A percentile compares a stretch with the other conserved stretches of the same genome.
These are phyloP conservation scores for Schmidtea mediterranea DNA, from an alignment of 1,140 invertebrate genomes.

Conservation along the genomic window DNA sequence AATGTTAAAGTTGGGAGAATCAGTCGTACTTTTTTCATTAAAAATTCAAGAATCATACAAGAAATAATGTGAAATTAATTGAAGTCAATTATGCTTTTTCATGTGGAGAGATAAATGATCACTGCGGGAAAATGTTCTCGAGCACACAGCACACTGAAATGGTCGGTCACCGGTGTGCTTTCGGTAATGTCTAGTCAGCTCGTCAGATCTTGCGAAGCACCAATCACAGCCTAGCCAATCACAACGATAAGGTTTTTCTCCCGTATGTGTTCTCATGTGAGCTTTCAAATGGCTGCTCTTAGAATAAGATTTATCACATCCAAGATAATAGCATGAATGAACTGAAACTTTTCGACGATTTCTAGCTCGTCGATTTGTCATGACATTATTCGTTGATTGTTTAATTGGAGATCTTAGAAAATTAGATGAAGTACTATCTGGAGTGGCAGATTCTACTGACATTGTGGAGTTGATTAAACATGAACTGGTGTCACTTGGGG, in stretches of 20 bases:
- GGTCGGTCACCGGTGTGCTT: conserved; percentile 69
- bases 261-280: conserved; percentile 65
- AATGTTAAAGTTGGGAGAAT: too few species aligned
- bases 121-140: conserved; percentile 28
- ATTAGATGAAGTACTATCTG: too few species aligned
- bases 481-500: too few species aligned
- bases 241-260: conserved; percentile 67
- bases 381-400: too few species aligned
- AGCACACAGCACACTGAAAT: conserved; percentile 55
- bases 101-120: conserved; percentile 7
- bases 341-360: not conserved
- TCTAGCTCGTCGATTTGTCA: too few species aligned
- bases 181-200: conserved; percentile 55
- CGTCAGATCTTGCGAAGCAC: conserved; percentile 64
- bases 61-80: not conserved
- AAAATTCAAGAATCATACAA: too few species aligned
- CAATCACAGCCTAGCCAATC: conserved; percentile 67
- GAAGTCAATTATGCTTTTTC: conserved; percentile 5
- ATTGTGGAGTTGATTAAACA: too few species aligned
- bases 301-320: conserved; percentile 73
- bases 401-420: too few species aligned
- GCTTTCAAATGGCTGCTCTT: conserved; percentile 76
- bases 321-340: conserved; percentile 14
- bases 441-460: too few species aligned
- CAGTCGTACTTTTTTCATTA: too few species aligned